These are phyloP conservation scores for Cryptosula pallasiana DNA, from an alignment of 2,888 invertebrate genomes.

Conservation along the genomic window DNA sequence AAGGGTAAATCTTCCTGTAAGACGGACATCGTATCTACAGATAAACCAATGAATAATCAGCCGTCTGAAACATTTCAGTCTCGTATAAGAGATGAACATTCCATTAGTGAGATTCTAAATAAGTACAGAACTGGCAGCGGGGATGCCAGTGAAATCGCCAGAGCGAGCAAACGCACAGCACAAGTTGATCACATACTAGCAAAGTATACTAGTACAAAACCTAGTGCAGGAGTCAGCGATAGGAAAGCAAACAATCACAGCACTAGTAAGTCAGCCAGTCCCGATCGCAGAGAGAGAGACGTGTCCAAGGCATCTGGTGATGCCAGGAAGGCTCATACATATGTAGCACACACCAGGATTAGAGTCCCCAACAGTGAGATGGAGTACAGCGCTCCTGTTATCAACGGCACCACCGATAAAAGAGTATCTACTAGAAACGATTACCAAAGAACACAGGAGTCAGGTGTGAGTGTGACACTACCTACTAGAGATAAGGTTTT, in stretches of 20 bases:
- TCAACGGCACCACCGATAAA: background rate
- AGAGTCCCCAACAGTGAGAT: background rate
- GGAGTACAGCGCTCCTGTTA: background rate
- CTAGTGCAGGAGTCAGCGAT: background rate
- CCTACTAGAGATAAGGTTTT: background rate
- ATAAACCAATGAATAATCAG: no score
- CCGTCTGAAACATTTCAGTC: slow-evolving; percentile 12
- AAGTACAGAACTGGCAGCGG: background rate
- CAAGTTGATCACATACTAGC: slow-evolving; percentile 12
- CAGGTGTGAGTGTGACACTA: background rate
- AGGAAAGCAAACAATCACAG: background rate
- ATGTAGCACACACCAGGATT: background rate
- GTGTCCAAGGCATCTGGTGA: background rate
- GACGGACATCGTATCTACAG: background rate
- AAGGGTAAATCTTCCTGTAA: background rate
- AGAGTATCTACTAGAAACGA: background rate
- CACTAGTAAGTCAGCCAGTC: background rate
- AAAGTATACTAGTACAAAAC: background rate
- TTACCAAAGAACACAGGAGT: background rate
- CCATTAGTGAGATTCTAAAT: background rate
- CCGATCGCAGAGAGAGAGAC: background rate
- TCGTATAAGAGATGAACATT: background rate
- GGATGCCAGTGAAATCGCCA: background rate
- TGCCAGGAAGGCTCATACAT: background rate
- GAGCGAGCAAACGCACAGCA: background rate